Base-by-base conservation (phyloP, 2,113 vertebrate genomes). In the Deroptyus accipitrinus region DNA sequence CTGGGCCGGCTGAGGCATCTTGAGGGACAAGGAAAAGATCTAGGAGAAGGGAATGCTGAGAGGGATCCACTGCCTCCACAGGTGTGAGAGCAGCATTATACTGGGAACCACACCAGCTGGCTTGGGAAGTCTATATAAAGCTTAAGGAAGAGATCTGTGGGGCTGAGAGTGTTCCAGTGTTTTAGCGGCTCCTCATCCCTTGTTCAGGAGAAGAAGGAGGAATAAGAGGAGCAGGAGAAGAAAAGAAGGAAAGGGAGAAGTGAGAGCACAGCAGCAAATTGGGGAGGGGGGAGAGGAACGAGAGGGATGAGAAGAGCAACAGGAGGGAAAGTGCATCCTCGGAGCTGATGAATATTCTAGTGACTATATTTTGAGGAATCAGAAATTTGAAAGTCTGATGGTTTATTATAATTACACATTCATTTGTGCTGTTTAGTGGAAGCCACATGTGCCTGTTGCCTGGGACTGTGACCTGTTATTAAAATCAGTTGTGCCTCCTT, bases 361-460 rank as follows among this genome's bases (percentile, higher is more conserved):
- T 94, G 97, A 75, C 97, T 97, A 97, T 96, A 95, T 98, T 96
- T 97, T 97, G 94, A 89, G 97, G 97, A 97, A 98, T 98, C 97
- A 91, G 97, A 96, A 97, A 98, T 98, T 98, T 98, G 98, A 98
- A 98, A 98, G 98, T 98, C 98, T 97, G 97, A 98, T 97, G 96
- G 93, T 96, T 94, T 97, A 98, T 98, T 98, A 98, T 98, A 99
- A 99, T 99, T 98, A 98, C 98, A 97, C 98, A 95, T 98, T 98
- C 98, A 98, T 98, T 98, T 98, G 98, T 98, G 98, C 98, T 98
- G 98, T 98, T 98, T 96, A 95, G 98, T 98, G 97, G 97, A 97
- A 98, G 98, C 97, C 98, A 97, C 96, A 95, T 98, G 92, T 97
- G 93, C 97, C 96, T 94, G 94, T 90, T 97, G 97, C 95, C 92